phyloP scores from a whole-genome alignment of 1,140 invertebrate species.

The Prorops nasuta region DNA sequence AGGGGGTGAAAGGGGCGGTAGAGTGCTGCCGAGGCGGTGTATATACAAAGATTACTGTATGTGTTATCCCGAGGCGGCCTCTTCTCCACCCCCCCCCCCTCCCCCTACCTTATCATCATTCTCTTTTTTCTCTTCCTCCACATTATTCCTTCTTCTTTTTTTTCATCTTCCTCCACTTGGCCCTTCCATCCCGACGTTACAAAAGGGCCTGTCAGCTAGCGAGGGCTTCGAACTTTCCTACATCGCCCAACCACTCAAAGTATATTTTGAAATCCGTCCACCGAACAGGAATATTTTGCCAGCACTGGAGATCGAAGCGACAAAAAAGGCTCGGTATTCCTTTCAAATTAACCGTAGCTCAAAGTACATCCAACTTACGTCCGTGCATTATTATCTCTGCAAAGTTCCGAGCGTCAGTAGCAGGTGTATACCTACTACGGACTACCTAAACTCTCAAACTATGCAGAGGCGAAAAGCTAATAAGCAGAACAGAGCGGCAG shows the following conservation, averaged over 20 bases:
- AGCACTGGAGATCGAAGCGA: slow-evolving; percentile 10
- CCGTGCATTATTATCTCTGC: no score
- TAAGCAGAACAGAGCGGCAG: not conserved
- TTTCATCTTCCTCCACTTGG: no score
- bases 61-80: slow-evolving; percentile 16
- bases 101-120: slow-evolving; percentile 5
- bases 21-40: not conserved
- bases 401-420: no score
- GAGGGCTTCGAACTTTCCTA: not conserved
- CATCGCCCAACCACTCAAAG: not conserved
- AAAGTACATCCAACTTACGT: no score
- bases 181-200: no score
- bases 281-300: slow-evolving; percentile 12
- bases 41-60: slow-evolving; percentile 13
- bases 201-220: slow-evolving; percentile 13
- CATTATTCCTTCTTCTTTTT: no score
- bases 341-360: slow-evolving; percentile 13
- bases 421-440: no score
- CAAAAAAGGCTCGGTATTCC: slow-evolving; percentile 19
- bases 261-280: slow-evolving; percentile 16
- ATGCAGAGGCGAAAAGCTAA: no score
- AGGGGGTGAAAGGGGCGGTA: no score
- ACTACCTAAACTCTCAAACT: no score
- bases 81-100: not conserved
- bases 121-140: slow-evolving; percentile 2